These are phyloP conservation scores for Neolamprologus sp. DNA, from an alignment of 2,113 vertebrate species.

Conservation along the genomic window DNA sequence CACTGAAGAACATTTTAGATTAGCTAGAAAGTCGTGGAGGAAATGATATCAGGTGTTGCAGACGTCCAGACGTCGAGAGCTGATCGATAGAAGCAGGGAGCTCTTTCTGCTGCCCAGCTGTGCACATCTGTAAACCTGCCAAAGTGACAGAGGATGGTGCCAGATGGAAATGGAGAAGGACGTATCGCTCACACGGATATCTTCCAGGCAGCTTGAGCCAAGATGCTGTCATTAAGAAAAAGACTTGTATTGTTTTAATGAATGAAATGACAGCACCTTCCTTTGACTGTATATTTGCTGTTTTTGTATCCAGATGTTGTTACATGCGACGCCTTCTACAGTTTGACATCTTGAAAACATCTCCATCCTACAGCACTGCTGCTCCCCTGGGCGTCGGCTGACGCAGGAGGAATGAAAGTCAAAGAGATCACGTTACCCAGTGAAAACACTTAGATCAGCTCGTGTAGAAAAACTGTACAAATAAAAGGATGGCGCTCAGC, in stretches of 20 bases:
- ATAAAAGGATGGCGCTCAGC: background rate
- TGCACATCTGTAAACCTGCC: background rate
- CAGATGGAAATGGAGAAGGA: background rate
- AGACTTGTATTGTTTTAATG: background rate
- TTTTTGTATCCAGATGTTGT: background rate
- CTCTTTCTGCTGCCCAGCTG: background rate
- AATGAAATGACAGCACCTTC: background rate
- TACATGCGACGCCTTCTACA: rapidly evolving
- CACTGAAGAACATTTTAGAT: background rate
- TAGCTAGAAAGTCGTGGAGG: background rate
- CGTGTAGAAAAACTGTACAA: background rate
- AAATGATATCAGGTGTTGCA: background rate
- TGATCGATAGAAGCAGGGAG: background rate
- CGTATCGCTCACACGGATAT: background rate
- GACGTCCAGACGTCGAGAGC: background rate
- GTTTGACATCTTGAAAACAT: background rate
- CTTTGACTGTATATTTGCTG: background rate
- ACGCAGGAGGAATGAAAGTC: background rate
- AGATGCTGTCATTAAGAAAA: background rate
- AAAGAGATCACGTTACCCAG: background rate
- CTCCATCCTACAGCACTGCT: background rate
- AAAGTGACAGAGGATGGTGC: background rate
- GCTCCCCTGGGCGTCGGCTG: background rate
- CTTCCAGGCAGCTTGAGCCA: background rate
- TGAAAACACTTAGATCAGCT: background rate